Evolutionary conservation across 1,140 invertebrate species (phyloP).

Genomic region (Ceratina japonica): DNA sequence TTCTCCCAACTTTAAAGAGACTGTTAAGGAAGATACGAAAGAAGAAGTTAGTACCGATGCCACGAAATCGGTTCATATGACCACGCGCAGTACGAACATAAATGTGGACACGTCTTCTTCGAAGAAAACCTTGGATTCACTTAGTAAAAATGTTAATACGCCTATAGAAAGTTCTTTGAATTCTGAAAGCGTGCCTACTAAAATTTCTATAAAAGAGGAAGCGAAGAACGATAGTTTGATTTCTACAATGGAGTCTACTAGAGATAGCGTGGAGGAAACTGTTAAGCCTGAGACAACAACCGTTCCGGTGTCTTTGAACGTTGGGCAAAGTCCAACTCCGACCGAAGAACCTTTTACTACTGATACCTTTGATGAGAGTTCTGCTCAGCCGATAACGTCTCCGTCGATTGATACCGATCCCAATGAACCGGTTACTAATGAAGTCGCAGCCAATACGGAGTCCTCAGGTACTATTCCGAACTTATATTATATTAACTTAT

Average conservation of each 20-base stretch:
- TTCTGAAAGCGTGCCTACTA: slow-evolving; percentile 66
- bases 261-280: slow-evolving; percentile 71
- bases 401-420: slow-evolving; percentile 24
- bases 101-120: slow-evolving; percentile 6
- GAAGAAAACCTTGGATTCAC: slow-evolving; percentile 26
- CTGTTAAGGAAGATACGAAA: slow-evolving; percentile 16
- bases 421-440: slow-evolving; percentile 7
- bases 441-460: slow-evolving; percentile 21
- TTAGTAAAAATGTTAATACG: slow-evolving; percentile 9
- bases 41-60: slow-evolving; percentile 2
- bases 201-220: slow-evolving; percentile 70
- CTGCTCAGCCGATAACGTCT: slow-evolving; percentile 26
- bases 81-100: slow-evolving; percentile 8
- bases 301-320: slow-evolving; percentile 48
- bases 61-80: slow-evolving; percentile 6
- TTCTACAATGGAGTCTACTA: slow-evolving; percentile 64
- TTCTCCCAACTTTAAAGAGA: slow-evolving; percentile 38
- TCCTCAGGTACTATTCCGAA: slow-evolving; percentile 1
- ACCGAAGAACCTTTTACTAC: slow-evolving; percentile 56
- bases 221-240: slow-evolving; percentile 53
- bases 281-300: slow-evolving; percentile 74
- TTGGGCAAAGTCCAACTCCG: slow-evolving; percentile 31
- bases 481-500: no score
- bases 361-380: slow-evolving; percentile 46
- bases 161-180: slow-evolving; percentile 31